A percentile compares a stretch with the other conserved stretches of the same genome.
These are phyloP conservation scores for Eulemur rubriventer DNA, from an alignment of 2,797 vertebrate genomes.

Conservation along the genomic window DNA sequence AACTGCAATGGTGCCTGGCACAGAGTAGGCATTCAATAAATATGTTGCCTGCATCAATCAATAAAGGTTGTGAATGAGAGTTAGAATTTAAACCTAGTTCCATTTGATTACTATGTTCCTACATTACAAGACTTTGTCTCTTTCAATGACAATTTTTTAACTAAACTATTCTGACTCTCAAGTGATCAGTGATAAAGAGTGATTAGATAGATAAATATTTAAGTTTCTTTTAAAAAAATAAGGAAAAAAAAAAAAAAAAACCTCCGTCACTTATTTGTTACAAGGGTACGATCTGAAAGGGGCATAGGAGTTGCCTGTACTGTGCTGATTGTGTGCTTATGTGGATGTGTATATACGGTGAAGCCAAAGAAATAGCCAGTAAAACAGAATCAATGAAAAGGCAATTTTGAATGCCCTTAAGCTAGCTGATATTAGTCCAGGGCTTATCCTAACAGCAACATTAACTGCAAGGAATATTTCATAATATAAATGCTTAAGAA, in stretches of 20 bases:
- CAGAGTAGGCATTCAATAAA: background rate
- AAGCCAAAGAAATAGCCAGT: background rate
- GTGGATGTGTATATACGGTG: fast-evolving
- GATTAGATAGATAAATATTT: background rate
- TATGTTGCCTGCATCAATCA: background rate
- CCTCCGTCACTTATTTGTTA: background rate
- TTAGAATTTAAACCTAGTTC: background rate
- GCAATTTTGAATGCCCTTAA: background rate
- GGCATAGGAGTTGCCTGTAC: background rate
- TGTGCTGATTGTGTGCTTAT: background rate
- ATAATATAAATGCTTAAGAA: background rate
- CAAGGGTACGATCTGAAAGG: background rate
- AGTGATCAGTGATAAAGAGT: background rate
- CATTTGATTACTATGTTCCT: background rate
- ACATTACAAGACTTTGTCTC: background rate
- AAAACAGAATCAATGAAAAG: background rate
- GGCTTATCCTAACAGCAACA: background rate
- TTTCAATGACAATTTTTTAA: background rate
- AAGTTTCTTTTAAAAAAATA: background rate
- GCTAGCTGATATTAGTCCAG: background rate
- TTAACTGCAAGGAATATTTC: constrained; percentile 27
- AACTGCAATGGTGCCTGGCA: background rate
- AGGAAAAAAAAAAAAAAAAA: background rate
- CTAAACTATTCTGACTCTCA: background rate
- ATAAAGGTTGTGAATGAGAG: background rate